Conservation (phyloP, 2,888 invertebrate species). For the Xylocampa areola region DNA sequence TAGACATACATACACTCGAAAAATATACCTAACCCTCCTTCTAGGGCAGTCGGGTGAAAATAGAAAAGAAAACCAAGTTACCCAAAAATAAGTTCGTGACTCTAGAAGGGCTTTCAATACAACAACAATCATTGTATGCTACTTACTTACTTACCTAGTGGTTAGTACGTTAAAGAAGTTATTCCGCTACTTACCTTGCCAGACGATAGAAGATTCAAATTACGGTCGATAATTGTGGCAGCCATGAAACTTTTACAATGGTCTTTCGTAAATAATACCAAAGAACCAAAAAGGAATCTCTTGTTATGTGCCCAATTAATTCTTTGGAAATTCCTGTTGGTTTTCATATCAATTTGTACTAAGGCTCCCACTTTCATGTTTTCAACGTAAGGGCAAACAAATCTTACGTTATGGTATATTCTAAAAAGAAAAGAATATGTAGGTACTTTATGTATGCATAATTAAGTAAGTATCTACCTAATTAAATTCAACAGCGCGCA, state of each 20-base stretch:
- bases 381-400: conserved; percentile 74
- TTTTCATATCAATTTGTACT: conserved; percentile 69
- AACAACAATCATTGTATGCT: too few relatives aligned
- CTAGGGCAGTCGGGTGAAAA: too few relatives aligned
- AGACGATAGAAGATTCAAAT: conserved; percentile 69
- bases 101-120: too few relatives aligned
- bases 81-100: too few relatives aligned
- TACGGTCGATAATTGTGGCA: conserved; percentile 91
- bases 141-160: too few relatives aligned
- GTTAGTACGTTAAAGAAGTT: too few relatives aligned
- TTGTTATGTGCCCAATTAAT: conserved; percentile 84
- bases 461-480: too few relatives aligned
- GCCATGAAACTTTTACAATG: conserved; percentile 91
- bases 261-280: conserved; percentile 92
- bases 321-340: conserved; percentile 70
- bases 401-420: conserved; percentile 80
- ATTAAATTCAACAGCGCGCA: too few relatives aligned
- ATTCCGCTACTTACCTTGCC: conserved; percentile 72
- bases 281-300: conserved; percentile 92
- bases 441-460: too few relatives aligned
- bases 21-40: too few relatives aligned
- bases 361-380: conserved; percentile 76
- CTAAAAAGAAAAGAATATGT: conserved; percentile 61
- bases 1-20: too few relatives aligned
- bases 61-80: too few relatives aligned